phyloP scores from a whole-genome alignment of 2,888 invertebrate species.

The Rhingia rostrata region DNA sequence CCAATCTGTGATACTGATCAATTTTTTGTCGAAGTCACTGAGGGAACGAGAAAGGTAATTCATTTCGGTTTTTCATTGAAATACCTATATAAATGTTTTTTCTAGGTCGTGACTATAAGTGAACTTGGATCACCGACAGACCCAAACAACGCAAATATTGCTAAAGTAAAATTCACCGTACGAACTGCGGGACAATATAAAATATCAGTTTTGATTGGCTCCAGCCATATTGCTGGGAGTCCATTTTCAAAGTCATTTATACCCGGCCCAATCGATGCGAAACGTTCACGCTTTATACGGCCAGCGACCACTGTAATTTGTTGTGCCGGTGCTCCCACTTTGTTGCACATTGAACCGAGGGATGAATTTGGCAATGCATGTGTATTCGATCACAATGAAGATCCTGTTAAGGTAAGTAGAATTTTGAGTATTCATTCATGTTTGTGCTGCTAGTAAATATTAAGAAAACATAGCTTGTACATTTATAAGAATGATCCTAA shows the following conservation, averaged over 20 bases:
- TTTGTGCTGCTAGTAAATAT: background rate
- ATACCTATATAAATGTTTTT: background rate
- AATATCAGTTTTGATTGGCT: constrained; percentile 92
- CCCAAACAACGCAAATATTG: constrained; percentile 92
- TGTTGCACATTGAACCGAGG: constrained; percentile 93
- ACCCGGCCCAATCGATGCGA: constrained; percentile 92
- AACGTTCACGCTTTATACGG: constrained; percentile 91
- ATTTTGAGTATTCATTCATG: background rate
- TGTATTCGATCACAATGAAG: constrained; percentile 85
- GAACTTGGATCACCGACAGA: constrained; percentile 94
- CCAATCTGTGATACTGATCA: constrained; percentile 97
- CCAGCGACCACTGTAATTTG: constrained; percentile 93
- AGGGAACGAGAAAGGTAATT: constrained; percentile 90
- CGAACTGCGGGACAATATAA: constrained; percentile 94
- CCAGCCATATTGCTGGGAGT: constrained; percentile 91
- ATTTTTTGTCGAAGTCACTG: constrained; percentile 93
- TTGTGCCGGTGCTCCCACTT: constrained; percentile 89
- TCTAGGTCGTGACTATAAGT: constrained; percentile 90
- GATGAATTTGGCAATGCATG: constrained; percentile 96
- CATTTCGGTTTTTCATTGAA: background rate
- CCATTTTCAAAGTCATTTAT: constrained; percentile 93
- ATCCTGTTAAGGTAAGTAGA: constrained; percentile 85
- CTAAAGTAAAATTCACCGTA: constrained; percentile 95
- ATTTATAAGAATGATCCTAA: too few species aligned
- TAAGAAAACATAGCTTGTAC: background rate